Conservation (phyloP, 2,888 invertebrate species). For the Drosophila emarginata region DNA sequence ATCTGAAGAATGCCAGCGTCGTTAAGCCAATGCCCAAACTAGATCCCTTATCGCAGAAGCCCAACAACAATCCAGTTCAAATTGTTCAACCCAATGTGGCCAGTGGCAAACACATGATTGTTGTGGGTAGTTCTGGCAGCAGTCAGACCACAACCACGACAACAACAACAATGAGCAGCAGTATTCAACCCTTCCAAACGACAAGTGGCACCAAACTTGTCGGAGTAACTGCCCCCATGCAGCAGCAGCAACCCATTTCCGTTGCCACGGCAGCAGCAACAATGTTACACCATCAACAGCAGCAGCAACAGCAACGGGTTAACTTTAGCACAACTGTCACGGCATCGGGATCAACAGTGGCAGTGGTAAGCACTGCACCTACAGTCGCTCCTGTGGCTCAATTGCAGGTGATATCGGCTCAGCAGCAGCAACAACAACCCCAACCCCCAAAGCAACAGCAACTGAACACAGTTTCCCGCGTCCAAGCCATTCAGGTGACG, state of each 20-base stretch:
- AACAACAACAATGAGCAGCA: constrained; percentile 73
- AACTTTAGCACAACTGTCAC: constrained; percentile 39
- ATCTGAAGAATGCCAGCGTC: constrained; percentile 79
- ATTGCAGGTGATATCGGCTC: constrained; percentile 44
- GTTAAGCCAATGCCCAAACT: constrained; percentile 82
- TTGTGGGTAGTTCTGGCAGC: constrained; percentile 55
- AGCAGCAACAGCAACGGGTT: constrained; percentile 33
- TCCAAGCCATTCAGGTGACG: constrained; percentile 89
- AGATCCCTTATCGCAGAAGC: constrained; percentile 80
- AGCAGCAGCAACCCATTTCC: constrained; percentile 66
- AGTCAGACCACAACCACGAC: constrained; percentile 64
- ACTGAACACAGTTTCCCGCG: constrained; percentile 84
- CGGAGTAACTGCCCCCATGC: constrained; percentile 82
- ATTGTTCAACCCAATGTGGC: constrained; percentile 82
- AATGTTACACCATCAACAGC: constrained; percentile 29
- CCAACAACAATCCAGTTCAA: constrained; percentile 81
- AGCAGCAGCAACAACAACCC: constrained; percentile 46
- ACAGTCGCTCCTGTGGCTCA: constrained; percentile 56
- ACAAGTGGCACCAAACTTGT: constrained; percentile 81
- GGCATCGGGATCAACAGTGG: constrained; percentile 33
- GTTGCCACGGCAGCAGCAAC: not conserved
- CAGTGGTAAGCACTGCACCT: constrained; percentile 67
- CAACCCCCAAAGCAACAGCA: constrained; percentile 60
- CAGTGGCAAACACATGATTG: constrained; percentile 77
- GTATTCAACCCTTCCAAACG: constrained; percentile 81